phyloP scores from a whole-genome alignment of 2,113 vertebrate genomes.

The Rana temporaria region DNA sequence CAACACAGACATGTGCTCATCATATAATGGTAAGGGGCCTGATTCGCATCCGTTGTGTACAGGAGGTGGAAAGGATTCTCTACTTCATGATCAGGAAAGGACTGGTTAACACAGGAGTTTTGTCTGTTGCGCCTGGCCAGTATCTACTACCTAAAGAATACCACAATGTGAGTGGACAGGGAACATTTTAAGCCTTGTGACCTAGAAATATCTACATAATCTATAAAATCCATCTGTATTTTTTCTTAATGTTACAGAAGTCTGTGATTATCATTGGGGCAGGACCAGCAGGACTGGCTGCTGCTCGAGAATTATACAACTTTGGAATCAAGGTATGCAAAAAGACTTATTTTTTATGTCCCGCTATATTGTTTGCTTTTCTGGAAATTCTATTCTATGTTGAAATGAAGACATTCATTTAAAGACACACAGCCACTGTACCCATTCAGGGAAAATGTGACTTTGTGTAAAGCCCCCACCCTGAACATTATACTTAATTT shows the following conservation, averaged over 20 bases:
- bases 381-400: no score
- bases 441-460: no score
- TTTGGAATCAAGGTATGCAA: conserved; percentile 90
- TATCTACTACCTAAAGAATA: conserved; percentile 87
- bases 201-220: not conserved
- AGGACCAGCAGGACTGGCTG: conserved; percentile 91
- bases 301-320: conserved; percentile 91
- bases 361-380: not conserved
- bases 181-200: no score
- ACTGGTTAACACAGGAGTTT: conserved; percentile 92
- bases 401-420: no score
- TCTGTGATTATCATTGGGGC: conserved; percentile 91
- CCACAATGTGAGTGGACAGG: conserved; percentile 75
- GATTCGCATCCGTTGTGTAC: conserved; percentile 91
- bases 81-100: conserved; percentile 96
- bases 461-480: no score
- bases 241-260: conserved; percentile 70
- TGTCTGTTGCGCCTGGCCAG: conserved; percentile 75
- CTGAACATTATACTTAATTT: no score
- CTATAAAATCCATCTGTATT: not conserved
- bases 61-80: conserved; percentile 91
- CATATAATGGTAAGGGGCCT: conserved; percentile 91
- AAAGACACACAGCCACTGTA: no score
- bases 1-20: conserved; percentile 83
- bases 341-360: not conserved